phyloP scores from a whole-genome alignment of 2,888 invertebrate genomes.

The Pyrocoelia pectoralis region DNA sequence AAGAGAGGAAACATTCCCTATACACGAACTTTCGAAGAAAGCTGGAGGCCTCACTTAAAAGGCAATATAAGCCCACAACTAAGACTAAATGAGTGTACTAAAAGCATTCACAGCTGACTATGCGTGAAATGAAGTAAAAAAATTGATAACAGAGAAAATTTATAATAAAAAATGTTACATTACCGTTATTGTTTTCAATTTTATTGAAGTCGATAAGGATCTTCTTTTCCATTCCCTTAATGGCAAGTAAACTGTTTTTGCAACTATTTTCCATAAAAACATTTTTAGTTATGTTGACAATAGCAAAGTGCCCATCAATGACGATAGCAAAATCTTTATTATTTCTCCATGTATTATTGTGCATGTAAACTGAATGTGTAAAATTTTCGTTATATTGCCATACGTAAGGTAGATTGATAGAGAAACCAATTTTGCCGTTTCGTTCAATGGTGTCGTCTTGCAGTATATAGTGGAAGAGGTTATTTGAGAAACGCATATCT shows the following conservation, averaged over 20 bases:
- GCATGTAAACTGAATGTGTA: slow-evolving; percentile 88
- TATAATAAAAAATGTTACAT: too few relatives aligned
- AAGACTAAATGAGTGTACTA: too few relatives aligned
- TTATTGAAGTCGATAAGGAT: slow-evolving; percentile 83
- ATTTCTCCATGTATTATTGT: slow-evolving; percentile 85
- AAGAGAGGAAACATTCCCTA: too few relatives aligned
- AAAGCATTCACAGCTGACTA: too few relatives aligned
- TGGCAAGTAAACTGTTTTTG: slow-evolving; percentile 77
- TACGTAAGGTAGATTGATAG: slow-evolving; percentile 90
- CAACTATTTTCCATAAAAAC: slow-evolving; percentile 87
- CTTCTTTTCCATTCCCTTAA: slow-evolving; percentile 97
- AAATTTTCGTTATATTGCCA: slow-evolving; percentile 96
- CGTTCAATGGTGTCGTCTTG: slow-evolving; percentile 87
- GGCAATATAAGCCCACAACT: too few relatives aligned
- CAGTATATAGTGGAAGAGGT: slow-evolving; percentile 94
- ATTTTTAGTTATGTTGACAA: slow-evolving; percentile 86
- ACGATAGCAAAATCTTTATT: slow-evolving; percentile 86
- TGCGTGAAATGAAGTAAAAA: too few relatives aligned
- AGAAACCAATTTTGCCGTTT: slow-evolving; percentile 87
- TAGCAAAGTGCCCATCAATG: slow-evolving; percentile 93
- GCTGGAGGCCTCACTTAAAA: too few relatives aligned
- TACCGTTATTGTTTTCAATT: slow-evolving; percentile 80
- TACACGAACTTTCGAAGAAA: too few relatives aligned
- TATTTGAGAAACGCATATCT: slow-evolving; percentile 94
- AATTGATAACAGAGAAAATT: too few relatives aligned